A percentile compares a stretch with the other conserved stretches of the same genome.
Conservation (phyloP, 1,140 invertebrate genomes). For the Zaprionus inermis region DNA sequence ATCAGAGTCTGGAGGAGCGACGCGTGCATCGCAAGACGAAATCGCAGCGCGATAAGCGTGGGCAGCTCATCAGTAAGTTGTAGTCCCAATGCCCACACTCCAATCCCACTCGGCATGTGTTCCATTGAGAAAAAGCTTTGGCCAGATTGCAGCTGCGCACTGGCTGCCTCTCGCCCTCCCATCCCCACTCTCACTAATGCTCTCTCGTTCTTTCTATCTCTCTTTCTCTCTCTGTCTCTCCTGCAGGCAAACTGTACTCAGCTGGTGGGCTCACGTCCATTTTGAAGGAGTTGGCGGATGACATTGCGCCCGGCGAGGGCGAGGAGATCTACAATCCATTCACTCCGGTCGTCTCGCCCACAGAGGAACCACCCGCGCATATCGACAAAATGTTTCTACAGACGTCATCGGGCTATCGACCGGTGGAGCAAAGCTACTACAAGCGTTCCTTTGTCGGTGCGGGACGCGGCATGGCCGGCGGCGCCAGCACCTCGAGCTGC, state of each 20-base stretch:
- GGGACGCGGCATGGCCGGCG: constrained; percentile 33
- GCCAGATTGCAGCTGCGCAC: constrained; percentile 56
- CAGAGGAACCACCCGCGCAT: constrained; percentile 81
- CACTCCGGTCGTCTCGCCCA: constrained; percentile 84
- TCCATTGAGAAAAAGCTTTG: constrained; percentile 52
- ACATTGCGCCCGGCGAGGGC: constrained; percentile 79
- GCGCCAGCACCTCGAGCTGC: constrained; percentile 37
- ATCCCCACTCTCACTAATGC: neutral
- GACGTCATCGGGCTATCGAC: constrained; percentile 84
- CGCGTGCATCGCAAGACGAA: constrained; percentile 83
- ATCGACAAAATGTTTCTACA: constrained; percentile 84
- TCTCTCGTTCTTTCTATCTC: neutral
- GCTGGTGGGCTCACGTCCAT: constrained; percentile 82
- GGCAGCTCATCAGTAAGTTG: constrained; percentile 81
- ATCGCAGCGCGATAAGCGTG: constrained; percentile 83
- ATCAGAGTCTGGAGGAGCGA: constrained; percentile 80
- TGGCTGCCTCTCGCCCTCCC: neutral
- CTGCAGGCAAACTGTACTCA: constrained; percentile 78
- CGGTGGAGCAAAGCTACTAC: constrained; percentile 83
- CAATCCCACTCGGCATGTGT: neutral
- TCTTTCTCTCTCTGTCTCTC: neutral
- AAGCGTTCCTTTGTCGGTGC: constrained; percentile 80
- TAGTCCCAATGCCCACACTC: neutral
- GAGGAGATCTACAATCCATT: constrained; percentile 84
- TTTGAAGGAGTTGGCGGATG: constrained; percentile 82